Conservation (phyloP, 2,113 vertebrate genomes). For the Leucopsar rothschildi region DNA sequence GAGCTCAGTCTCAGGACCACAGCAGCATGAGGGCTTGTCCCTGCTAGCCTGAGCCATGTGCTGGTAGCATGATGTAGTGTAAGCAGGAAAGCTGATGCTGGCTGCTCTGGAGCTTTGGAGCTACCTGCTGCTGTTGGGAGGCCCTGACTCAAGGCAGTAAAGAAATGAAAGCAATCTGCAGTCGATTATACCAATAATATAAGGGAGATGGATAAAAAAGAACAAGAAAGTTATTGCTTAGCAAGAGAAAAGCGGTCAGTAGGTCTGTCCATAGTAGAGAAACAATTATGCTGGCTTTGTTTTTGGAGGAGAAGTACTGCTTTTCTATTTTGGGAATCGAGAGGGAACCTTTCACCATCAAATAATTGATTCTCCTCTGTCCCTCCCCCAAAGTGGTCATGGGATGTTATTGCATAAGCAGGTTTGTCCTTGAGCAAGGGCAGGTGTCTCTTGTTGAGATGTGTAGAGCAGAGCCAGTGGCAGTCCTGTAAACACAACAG, state of each 20-base stretch:
- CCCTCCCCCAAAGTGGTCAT: not conserved
- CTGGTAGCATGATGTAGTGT: not conserved
- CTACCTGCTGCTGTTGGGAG: not conserved
- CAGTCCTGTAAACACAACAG: not conserved
- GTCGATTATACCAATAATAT: fast-evolving
- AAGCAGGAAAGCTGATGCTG: not conserved
- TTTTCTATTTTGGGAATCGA: not conserved
- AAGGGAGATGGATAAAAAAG: not conserved
- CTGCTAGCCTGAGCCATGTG: not conserved
- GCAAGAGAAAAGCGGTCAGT: not conserved
- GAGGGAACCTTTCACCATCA: not conserved
- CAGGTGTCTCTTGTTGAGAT: not conserved
- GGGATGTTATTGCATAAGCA: not conserved
- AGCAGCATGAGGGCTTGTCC: not conserved
- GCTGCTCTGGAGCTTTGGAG: not conserved
- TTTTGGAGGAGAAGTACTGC: not conserved
- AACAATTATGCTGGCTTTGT: not conserved
- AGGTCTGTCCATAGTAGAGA: not conserved
- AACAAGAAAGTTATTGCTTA: not conserved
- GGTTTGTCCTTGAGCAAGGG: not conserved
- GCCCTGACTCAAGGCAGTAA: not conserved
- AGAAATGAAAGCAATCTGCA: not conserved
- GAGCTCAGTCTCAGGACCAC: not conserved
- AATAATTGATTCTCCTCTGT: not conserved
- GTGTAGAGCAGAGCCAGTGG: not conserved